Evolutionary conservation across 2,888 invertebrate species (phyloP).

Genomic region (Campoletis raptor): DNA sequence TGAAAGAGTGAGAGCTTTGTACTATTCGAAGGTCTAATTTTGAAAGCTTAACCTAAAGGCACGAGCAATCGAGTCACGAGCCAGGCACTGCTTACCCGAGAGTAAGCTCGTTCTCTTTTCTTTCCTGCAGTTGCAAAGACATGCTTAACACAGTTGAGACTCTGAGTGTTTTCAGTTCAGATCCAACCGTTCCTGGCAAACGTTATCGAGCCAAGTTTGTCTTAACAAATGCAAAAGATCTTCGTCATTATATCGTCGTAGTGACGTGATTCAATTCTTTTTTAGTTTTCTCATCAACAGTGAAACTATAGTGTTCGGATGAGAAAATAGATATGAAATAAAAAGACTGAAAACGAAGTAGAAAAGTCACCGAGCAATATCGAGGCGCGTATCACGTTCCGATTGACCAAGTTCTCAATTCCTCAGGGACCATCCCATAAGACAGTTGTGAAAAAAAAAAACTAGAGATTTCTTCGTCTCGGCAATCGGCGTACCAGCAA

Average conservation of each 20-base stretch:
- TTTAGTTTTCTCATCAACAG: not conserved
- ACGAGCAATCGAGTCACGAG: conserved; percentile 29
- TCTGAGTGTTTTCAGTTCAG: conserved; percentile 35
- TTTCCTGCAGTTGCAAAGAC: conserved; percentile 28
- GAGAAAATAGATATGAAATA: not conserved
- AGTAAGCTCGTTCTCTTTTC: conserved; percentile 46
- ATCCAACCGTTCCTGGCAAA: conserved; percentile 7
- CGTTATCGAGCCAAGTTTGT: not conserved
- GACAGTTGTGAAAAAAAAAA: not conserved
- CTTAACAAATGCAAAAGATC: not conserved
- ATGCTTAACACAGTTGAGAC: not conserved
- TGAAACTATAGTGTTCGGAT: not conserved
- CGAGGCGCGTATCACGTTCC: conserved; percentile 19
- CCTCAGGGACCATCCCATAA: conserved; percentile 22
- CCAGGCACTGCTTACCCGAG: conserved; percentile 36
- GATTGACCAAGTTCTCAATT: conserved; percentile 22
- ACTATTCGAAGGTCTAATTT: conserved; percentile 63
- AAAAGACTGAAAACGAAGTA: not conserved
- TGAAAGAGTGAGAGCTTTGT: conserved; percentile 45
- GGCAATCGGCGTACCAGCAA: conserved; percentile 1
- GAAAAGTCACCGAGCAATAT: not conserved
- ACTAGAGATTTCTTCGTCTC: not conserved
- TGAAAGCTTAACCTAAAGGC: conserved; percentile 39
- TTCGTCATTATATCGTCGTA: too few species aligned
- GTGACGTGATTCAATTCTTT: not conserved